phyloP scores from a whole-genome alignment of 2,113 vertebrate genomes.

The Otocyon megalotis region DNA sequence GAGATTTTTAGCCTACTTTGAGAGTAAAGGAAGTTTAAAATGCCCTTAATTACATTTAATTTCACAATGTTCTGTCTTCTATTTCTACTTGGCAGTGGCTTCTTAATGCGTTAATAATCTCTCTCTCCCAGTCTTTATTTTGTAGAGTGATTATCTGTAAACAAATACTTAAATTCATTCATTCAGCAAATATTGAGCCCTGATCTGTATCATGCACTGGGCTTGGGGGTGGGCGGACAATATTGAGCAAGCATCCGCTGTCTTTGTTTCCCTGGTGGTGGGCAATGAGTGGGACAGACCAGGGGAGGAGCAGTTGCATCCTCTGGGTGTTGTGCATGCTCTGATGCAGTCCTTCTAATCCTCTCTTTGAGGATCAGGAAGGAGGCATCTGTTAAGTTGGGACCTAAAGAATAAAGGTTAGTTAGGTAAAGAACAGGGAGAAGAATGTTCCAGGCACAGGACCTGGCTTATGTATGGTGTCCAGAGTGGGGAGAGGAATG shows the following conservation, averaged over 20 bases:
- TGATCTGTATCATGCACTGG: not conserved
- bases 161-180: not conserved
- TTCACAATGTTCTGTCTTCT: not conserved
- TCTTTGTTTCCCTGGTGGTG: not conserved
- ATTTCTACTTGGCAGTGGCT: not conserved
- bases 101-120: not conserved
- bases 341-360: not conserved
- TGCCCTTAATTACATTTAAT: not conserved
- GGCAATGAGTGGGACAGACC: not conserved
- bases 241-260: not conserved
- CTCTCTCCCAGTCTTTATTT: not conserved
- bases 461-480: not conserved
- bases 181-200: not conserved
- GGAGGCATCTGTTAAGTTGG: not conserved
- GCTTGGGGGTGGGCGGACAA: too few relatives aligned
- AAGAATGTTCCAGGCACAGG: not conserved
- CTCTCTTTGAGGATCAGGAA: not conserved
- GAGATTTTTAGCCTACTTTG: not conserved
- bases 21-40: conserved; percentile 8
- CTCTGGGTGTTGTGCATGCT: not conserved
- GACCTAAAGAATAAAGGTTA: not conserved
- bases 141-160: not conserved
- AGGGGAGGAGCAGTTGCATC: not conserved
- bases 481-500: not conserved
- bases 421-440: not conserved